Base-by-base conservation (phyloP, 2,888 invertebrate genomes). In the Pediacus dermestoides region DNA sequence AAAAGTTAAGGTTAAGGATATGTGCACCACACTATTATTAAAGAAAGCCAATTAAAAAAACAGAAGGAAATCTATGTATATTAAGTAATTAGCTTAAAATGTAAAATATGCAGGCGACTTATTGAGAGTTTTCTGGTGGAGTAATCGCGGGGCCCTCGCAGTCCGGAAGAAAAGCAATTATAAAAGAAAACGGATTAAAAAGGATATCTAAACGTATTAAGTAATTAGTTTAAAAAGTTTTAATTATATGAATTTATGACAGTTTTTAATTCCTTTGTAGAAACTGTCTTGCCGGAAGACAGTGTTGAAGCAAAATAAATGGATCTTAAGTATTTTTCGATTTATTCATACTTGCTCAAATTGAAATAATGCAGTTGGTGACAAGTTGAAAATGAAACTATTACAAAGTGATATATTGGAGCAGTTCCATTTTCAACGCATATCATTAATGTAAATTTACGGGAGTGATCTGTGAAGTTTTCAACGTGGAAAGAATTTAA, bases 371-470 rank as follows among this genome's bases (percentile, higher is more conserved):
- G 55, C 46, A 52, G 45, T 55, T 53, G 50, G 45, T 52, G 56
- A 56, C 56, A 56, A 54, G 50, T 56, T 56, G 41, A 46, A 44
- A 56, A 54, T 56, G 51, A 47, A 56, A 55, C 53, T 55, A 55
- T 55, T 52, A 50, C 41, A 41, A 45, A 31, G 48, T 55, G 54
- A 56, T 51, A 52, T 57, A 57, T 52, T 50, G 48, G 39, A 31
- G 41, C 47, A 36, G 53, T 57, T 57, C 56, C 55, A 57, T 57
- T 55, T 56, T 49, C 51, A 48, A 52, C 50, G 57, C 53, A 54
- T 51, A 54, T 57, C 57, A 54, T 57, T 54, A 55, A 55, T 57
- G 57, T 54, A 55, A 57, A 57, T 57, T 57, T 55, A 53, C 48
- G 53, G n/a, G 49, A 52, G 50, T 53, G 55, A 57, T 57, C 53